A percentile compares a stretch with the other conserved stretches of the same genome.
Evolutionary conservation across 2,113 vertebrate species (phyloP).

Genomic region (Labeo rohita): DNA sequence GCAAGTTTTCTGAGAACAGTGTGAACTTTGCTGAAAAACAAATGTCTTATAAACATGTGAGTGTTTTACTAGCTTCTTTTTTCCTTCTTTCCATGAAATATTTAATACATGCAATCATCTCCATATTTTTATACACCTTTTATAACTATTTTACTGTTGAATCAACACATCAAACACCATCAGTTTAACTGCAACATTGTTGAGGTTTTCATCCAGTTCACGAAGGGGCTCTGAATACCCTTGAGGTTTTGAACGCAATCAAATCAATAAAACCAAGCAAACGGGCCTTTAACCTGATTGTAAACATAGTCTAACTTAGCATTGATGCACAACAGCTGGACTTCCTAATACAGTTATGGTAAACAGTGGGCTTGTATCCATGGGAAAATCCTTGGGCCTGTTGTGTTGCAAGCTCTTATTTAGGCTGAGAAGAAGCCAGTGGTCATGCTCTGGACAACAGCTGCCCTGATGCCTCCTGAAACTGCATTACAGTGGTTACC

Average conservation of each 20-base stretch:
- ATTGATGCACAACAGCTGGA: slow-evolving; percentile 47
- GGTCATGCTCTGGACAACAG: slow-evolving; percentile 51
- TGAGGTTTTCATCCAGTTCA: slow-evolving; percentile 45
- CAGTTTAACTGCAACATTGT: slow-evolving; percentile 34
- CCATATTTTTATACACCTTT: slow-evolving; percentile 22
- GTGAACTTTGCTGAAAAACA: slow-evolving; percentile 5
- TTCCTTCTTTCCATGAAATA: neutral
- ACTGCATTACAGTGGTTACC: slow-evolving; percentile 46
- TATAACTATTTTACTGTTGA: slow-evolving; percentile 41
- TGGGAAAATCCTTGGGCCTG: slow-evolving; percentile 50
- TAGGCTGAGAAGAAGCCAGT: slow-evolving; percentile 51
- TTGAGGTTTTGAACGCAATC: slow-evolving; percentile 39
- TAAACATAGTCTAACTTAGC: slow-evolving; percentile 41
- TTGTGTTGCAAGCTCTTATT: slow-evolving; percentile 52
- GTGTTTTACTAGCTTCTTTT: neutral
- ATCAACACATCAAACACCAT: slow-evolving; percentile 37
- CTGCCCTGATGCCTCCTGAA: slow-evolving; percentile 53
- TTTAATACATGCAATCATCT: neutral
- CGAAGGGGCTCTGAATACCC: slow-evolving; percentile 21
- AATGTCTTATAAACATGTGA: neutral
- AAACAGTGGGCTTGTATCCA: slow-evolving; percentile 53
- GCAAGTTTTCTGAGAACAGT: neutral
- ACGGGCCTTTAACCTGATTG: slow-evolving; percentile 10
- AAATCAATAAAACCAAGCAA: slow-evolving; percentile 17
- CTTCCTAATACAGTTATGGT: slow-evolving; percentile 56